Evolutionary conservation across 2,888 invertebrate species (phyloP).

Genomic region (Hymenopus coronatus): DNA sequence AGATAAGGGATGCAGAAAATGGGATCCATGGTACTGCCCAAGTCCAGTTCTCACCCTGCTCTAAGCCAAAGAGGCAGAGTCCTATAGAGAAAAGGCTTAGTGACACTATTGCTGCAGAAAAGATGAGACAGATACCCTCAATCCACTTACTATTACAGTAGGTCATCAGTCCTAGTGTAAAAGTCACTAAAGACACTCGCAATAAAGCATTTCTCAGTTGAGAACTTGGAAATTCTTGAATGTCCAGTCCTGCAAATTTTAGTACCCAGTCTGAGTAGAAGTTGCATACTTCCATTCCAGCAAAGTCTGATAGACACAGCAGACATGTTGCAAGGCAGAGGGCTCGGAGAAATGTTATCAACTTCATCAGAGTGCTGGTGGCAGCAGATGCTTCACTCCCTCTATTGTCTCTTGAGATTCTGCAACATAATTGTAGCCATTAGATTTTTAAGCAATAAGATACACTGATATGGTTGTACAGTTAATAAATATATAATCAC

Average conservation of each 20-base stretch:
- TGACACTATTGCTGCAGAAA: background rate
- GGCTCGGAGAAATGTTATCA: background rate
- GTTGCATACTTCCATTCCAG: background rate
- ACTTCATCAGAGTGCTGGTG: background rate
- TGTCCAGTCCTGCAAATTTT: background rate
- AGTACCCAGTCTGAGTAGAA: conserved; percentile 2
- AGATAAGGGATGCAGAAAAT: background rate
- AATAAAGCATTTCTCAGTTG: background rate
- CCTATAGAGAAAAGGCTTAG: background rate
- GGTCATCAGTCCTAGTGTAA: background rate
- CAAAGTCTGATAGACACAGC: background rate
- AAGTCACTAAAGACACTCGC: background rate
- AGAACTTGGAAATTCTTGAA: background rate
- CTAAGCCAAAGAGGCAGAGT: background rate
- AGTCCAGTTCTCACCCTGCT: conserved; percentile 3
- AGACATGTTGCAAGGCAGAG: background rate
- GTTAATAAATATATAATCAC: too few relatives aligned
- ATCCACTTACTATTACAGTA: background rate
- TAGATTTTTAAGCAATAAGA: too few relatives aligned
- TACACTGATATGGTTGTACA: too few relatives aligned
- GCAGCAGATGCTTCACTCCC: background rate
- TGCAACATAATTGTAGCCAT: background rate
- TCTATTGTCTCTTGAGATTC: too few relatives aligned
- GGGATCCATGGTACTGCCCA: conserved; percentile 7
- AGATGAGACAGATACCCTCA: background rate